These are phyloP conservation scores for Glaucomys volans DNA, from an alignment of 2,113 vertebrate species.

Conservation along the genomic window DNA sequence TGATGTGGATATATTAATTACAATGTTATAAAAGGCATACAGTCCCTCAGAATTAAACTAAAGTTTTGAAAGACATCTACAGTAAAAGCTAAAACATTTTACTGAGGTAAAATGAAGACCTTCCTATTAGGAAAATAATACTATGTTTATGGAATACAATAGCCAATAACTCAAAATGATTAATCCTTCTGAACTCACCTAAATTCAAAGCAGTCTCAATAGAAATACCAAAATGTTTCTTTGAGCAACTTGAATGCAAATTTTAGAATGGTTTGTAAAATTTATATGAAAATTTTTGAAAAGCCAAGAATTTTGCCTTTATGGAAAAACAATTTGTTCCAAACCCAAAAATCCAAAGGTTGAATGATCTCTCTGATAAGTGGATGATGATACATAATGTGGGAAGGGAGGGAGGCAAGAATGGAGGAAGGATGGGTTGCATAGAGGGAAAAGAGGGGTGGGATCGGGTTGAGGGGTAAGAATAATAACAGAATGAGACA, in stretches of 20 bases:
- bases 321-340: constrained; percentile 12
- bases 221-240: background rate
- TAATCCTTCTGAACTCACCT: background rate
- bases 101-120: background rate
- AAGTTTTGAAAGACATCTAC: background rate
- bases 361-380: too few species aligned
- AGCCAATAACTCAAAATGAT: background rate
- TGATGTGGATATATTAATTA: background rate
- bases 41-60: background rate
- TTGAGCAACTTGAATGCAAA: background rate
- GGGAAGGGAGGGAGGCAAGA: too few species aligned
- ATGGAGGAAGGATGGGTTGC: too few species aligned
- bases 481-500: too few species aligned
- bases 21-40: background rate
- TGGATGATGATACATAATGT: too few species aligned
- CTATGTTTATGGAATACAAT: background rate
- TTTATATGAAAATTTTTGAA: background rate
- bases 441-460: too few species aligned
- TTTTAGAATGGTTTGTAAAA: background rate
- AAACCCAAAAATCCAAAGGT: too few species aligned
- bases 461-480: too few species aligned
- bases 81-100: background rate
- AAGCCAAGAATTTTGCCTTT: background rate
- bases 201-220: background rate
- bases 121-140: background rate